Evolutionary conservation across 2,113 vertebrate species (phyloP).

Genomic region (Myotis davidii): DNA sequence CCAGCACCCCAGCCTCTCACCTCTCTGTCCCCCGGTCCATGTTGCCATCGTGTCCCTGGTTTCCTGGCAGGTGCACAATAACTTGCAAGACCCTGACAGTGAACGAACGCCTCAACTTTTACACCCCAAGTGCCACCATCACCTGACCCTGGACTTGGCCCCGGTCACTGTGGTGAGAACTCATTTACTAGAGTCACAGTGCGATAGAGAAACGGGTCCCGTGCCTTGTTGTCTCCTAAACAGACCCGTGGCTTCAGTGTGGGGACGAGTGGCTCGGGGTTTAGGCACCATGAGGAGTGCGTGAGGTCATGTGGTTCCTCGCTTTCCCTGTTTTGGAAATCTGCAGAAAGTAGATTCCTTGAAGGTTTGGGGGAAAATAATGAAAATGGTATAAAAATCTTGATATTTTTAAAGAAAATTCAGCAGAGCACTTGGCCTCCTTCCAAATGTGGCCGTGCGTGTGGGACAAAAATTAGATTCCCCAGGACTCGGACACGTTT

Average conservation of each 20-base stretch:
- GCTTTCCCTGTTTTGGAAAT: background rate
- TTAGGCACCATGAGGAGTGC: background rate
- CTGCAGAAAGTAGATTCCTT: background rate
- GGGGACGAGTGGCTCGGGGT: background rate
- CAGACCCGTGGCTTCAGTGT: background rate
- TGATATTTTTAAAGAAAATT: background rate
- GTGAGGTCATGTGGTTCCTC: accelerated
- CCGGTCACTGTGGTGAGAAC: background rate
- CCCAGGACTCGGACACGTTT: background rate
- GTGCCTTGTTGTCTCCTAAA: too few species aligned
- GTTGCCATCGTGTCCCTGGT: background rate
- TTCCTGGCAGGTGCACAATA: background rate
- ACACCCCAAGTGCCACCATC: background rate
- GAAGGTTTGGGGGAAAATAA: background rate
- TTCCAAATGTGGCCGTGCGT: accelerated
- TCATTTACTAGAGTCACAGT: background rate
- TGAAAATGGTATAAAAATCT: background rate
- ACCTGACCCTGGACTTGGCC: background rate
- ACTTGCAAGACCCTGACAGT: background rate
- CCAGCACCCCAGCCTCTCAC: background rate
- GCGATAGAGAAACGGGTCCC: background rate
- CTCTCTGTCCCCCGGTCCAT: background rate
- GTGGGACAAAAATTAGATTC: too few species aligned
- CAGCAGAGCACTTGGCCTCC: background rate
- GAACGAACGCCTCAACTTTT: background rate